Conservation (phyloP, 2,888 invertebrate species). For the Andrena dorsata region DNA sequence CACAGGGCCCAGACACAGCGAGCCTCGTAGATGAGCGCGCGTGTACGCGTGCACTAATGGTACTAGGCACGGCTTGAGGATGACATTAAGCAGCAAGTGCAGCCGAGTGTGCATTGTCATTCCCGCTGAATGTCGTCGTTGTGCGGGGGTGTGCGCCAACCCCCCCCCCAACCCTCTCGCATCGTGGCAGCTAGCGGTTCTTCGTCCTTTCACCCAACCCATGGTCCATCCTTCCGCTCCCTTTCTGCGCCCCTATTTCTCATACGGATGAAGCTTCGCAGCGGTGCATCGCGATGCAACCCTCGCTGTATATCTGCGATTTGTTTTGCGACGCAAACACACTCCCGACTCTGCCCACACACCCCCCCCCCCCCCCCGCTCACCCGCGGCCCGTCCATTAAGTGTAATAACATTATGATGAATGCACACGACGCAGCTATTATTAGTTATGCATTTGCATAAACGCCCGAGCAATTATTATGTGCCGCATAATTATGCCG, state of each 20-base stretch:
- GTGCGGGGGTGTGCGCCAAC: neutral
- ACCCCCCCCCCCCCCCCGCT: too few relatives aligned
- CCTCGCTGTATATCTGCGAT: conserved; percentile 18
- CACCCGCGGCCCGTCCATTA: conserved; percentile 54
- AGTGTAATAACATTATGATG: conserved; percentile 70
- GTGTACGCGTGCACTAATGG: conserved; percentile 74
- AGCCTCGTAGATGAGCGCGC: conserved; percentile 44
- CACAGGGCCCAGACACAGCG: conserved; percentile 23
- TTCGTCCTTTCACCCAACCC: conserved; percentile 38
- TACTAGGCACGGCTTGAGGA: conserved; percentile 75
- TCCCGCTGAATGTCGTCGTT: conserved; percentile 69
- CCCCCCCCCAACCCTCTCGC: neutral
- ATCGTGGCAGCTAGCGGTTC: conserved; percentile 29
- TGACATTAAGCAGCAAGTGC: conserved; percentile 78
- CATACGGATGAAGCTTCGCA: too few relatives aligned
- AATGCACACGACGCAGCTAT: conserved; percentile 54
- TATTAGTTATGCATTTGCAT: conserved; percentile 73
- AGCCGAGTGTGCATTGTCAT: conserved; percentile 75
- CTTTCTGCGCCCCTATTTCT: conserved; percentile 23
- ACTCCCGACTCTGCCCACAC: neutral
- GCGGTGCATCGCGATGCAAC: too few relatives aligned
- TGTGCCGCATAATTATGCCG: conserved; percentile 55
- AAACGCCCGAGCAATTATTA: conserved; percentile 69
- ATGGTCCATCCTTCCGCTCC: conserved; percentile 13
- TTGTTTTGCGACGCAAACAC: conserved; percentile 47